Evolutionary conservation across 2,888 invertebrate species (phyloP), one percentile per base, ranked within the genome.

Genomic region (Calameuta pallipes): DNA sequence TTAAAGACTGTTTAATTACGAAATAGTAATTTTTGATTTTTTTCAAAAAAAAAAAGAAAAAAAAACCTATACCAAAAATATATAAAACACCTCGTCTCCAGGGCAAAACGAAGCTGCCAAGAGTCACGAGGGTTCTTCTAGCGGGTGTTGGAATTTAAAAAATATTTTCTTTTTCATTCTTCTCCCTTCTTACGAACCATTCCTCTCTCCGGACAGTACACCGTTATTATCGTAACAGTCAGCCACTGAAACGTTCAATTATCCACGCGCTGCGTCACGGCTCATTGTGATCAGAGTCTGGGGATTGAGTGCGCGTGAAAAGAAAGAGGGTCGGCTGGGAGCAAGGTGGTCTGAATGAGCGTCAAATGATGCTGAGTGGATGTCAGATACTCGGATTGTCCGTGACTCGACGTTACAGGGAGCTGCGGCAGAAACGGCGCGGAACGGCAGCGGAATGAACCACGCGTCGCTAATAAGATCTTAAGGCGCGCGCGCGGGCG

Each of bases 241-340:
- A 85, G 84, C 87, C 86, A 87, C 87, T 87, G 88, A 89, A 89
- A 87, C 86, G 87, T 86, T 87, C 87, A 87, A 88, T 88, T 88
- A 87, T 87, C 85, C 82, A 87, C 83, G 85, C 82, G 83, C 86
- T 83, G 83, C 86, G 87, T 87, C 87, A 86, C 82, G 85, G 82
- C 79, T 74, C 82, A 83, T 76, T 79, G 76, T 76, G 70, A 31
- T 12, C 37, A 12, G 69, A 37, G 79, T 69, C 76, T 31, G 68
- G 71, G 68, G 71, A 84, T 86, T 85, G 83, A 85, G 56, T 23
- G 56, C 9, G 23, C 23, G 23, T 87, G 87, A 87, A 87, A 87
- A 85, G 86, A 34, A 31, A 30, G 35, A 74, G 74, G 74, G 74
- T 74, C 33, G 36, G 76, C 35, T 71, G 74, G 76, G 74, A 74